Conservation (phyloP, 2,888 invertebrate genomes). For the Neuroscelio doddi region DNA sequence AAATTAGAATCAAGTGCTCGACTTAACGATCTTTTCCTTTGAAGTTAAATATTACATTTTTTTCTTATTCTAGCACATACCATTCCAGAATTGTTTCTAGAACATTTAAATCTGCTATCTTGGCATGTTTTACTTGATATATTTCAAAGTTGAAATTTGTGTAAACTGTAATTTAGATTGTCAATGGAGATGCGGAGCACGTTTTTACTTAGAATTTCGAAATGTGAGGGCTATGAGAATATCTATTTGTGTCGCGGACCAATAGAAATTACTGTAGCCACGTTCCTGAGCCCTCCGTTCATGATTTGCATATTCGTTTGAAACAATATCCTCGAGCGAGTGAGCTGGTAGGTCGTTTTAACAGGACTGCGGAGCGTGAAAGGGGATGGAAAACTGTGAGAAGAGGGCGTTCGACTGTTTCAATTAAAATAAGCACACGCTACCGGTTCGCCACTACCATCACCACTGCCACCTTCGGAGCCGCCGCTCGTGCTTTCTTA, state of each 20-base stretch:
- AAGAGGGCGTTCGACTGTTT: slow-evolving; percentile 55
- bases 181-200: slow-evolving; percentile 58
- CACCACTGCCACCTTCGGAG: slow-evolving; percentile 32
- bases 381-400: slow-evolving; percentile 48
- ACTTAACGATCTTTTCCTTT: slow-evolving; percentile 27
- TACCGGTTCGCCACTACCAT: slow-evolving; percentile 54
- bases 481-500: slow-evolving; percentile 35
- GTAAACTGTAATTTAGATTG: background rate
- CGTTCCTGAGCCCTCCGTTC: slow-evolving; percentile 56
- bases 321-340: slow-evolving; percentile 68
- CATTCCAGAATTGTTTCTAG: background rate
- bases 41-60: slow-evolving; percentile 37
- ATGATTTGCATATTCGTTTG: slow-evolving; percentile 72
- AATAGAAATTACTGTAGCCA: slow-evolving; percentile 65
- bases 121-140: too few species aligned
- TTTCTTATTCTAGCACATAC: too few species aligned
- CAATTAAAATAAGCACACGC: slow-evolving; percentile 70
- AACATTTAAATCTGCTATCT: too few species aligned
- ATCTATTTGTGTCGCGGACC: slow-evolving; percentile 62
- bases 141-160: too few species aligned
- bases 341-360: slow-evolving; percentile 59
- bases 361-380: slow-evolving; percentile 46
- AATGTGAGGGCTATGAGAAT: slow-evolving; percentile 58
- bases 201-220: slow-evolving; percentile 62
- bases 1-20: slow-evolving; percentile 36